Evolutionary conservation across 1,140 invertebrate species (phyloP).

Genomic region (Heliconius melpomene): DNA sequence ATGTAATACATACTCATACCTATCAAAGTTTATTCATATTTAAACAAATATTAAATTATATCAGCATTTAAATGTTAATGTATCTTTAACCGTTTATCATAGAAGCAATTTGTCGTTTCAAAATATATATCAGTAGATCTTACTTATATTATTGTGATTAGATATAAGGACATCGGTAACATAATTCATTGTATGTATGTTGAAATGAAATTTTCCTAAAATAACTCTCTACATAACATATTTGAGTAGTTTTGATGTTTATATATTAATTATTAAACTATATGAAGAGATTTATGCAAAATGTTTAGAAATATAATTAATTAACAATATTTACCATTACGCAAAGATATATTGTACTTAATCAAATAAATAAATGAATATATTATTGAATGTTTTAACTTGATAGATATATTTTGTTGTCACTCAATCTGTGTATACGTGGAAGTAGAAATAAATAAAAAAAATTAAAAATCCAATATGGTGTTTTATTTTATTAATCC

Average conservation of each 20-base stretch:
- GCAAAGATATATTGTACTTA: neutral
- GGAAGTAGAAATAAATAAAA: constrained; percentile 42
- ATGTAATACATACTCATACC: neutral
- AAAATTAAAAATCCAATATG: neutral
- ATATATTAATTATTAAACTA: neutral
- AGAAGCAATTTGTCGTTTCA: constrained; percentile 19
- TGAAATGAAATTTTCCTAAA: neutral
- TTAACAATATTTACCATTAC: constrained; percentile 10
- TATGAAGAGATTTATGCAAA: neutral
- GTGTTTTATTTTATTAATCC: constrained; percentile 14
- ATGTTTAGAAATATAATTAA: neutral
- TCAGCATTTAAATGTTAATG: constrained; percentile 32
- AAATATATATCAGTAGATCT: constrained; percentile 25
- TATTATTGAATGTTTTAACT: constrained; percentile 44
- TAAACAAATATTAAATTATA: constrained; percentile 13
- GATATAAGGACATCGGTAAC: neutral
- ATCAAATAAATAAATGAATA: constrained; percentile 17
- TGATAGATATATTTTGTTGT: constrained; percentile 45
- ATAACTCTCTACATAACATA: neutral
- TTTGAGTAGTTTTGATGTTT: constrained; percentile 16
- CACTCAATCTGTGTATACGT: constrained; percentile 44
- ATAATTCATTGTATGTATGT: neutral
- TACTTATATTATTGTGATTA: constrained; percentile 20
- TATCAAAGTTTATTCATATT: constrained; percentile 11
- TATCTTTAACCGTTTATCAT: constrained; percentile 30